Evolutionary conservation across 2,888 invertebrate species (phyloP), one percentile per base, ranked within the genome.

Genomic region (Sphaeridia pumilis): DNA sequence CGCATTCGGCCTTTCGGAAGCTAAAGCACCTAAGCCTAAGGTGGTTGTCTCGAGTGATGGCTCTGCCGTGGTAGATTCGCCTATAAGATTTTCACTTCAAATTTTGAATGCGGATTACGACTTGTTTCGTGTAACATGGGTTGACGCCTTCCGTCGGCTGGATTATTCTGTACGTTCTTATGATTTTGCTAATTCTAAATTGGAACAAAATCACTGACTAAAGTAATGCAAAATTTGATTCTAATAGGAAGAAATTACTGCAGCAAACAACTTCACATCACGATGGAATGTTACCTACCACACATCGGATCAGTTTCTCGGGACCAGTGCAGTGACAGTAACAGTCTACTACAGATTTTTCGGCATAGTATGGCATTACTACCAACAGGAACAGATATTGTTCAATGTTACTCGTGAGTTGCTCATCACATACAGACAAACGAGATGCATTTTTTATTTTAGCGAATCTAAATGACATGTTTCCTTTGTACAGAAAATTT

Each of bases 61-160:
- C 7, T 81, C 83, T 44, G 78, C 80, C n/a, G 79, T 86, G 17
- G 71, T 78, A 49, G 87, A 86, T 22, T 81, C 81, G 3, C 79
- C 77, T 48, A 75, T 86, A 38, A 80, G 79, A 58, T 82, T 87
- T 67, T 77, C 70, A 59, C 83, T 81, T 20, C 74, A 75, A 57
- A 70, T 84, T 24, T 71, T 69, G 31, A 70, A 73, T 36, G 59
- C 63, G 1, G 65, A 70, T 47, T 51, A 51, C 22, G 46, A 50
- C 10, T 28, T 48, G 4, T 64, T 57, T 35, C 45, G 20, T 12
- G 56, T 61, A 7, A 53, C 49, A 14, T 64, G 61, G 61, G 17
- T 20, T 5, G 38, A 38, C 17, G 12, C 38, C 12, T 38, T 38
- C 17, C 50, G 42, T 2, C 17, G 54, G 10, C 1, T 1, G 43